Evolutionary conservation across 2,797 vertebrate species (phyloP).

Genomic region (Acomys russatus): DNA sequence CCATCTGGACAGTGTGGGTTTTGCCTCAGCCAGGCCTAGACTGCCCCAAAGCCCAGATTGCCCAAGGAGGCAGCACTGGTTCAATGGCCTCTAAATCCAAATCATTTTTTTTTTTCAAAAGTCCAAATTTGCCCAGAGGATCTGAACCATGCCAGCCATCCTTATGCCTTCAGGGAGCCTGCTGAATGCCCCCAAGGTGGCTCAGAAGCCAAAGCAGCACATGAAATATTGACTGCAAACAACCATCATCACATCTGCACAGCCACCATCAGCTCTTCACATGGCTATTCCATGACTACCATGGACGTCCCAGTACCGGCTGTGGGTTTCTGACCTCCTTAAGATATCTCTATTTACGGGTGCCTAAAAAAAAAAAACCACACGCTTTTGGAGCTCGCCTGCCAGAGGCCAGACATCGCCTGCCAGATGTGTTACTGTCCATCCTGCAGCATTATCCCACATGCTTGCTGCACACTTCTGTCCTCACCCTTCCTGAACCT

Average conservation of each 20-base stretch:
- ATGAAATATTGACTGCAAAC: neutral
- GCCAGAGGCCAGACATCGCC: constrained; percentile 46
- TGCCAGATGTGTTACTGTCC: neutral
- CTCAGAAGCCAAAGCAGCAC: neutral
- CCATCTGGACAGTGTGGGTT: neutral
- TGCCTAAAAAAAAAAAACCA: constrained; percentile 53
- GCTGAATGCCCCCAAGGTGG: neutral
- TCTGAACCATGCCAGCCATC: neutral
- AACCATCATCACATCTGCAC: neutral
- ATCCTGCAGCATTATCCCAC: neutral
- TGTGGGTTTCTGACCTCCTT: constrained; percentile 35
- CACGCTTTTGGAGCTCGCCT: neutral
- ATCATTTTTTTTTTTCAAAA: neutral
- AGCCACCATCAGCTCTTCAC: neutral
- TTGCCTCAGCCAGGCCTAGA: neutral
- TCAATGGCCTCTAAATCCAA: neutral
- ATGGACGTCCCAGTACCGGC: neutral
- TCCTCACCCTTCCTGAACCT: neutral
- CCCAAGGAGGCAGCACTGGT: neutral
- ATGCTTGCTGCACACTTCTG: neutral
- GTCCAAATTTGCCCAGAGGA: neutral
- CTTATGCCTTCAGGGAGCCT: neutral
- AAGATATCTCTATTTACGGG: neutral
- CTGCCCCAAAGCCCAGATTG: neutral
- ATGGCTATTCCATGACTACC: neutral